Percentiles rank a stretch among this genome's conserved stretches.
Conservation (phyloP, 2,113 vertebrate species). For the Heterochromis multidens region DNA sequence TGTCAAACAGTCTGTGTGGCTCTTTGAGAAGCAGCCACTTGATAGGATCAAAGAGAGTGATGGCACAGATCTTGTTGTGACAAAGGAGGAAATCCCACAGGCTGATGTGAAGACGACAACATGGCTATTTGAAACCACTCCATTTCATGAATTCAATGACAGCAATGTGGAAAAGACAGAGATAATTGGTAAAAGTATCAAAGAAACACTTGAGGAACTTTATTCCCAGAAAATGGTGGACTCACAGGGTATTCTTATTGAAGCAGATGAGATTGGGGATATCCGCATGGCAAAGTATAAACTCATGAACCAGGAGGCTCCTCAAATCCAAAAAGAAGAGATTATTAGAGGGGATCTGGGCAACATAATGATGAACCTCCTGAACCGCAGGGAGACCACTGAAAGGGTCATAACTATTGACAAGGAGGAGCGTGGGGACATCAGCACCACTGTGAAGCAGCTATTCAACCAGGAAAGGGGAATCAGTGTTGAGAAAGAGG, state of each 20-base stretch:
- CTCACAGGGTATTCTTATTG: conserved; percentile 87
- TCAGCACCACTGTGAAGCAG: conserved; percentile 83
- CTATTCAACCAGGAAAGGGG: conserved; percentile 80
- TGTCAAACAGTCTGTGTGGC: conserved; percentile 89
- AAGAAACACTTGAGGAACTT: conserved; percentile 85
- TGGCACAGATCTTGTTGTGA: conserved; percentile 56
- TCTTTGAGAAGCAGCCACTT: conserved; percentile 88
- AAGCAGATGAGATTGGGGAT: conserved; percentile 88
- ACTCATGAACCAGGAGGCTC: conserved; percentile 83
- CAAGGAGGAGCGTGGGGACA: conserved; percentile 83
- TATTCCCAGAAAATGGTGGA: conserved; percentile 86
- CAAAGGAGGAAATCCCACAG: conserved; percentile 83
- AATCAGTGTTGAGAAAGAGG: conserved; percentile 79
- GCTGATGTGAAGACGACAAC: conserved; percentile 88
- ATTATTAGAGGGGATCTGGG: conserved; percentile 82
- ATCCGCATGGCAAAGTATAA: conserved; percentile 91
- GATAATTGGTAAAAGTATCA: conserved; percentile 87
- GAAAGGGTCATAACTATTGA: conserved; percentile 79
- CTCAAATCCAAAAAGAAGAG: conserved; percentile 87
- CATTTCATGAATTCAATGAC: conserved; percentile 84
- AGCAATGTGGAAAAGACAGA: conserved; percentile 77
- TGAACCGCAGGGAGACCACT: conserved; percentile 75
- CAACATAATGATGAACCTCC: conserved; percentile 87
- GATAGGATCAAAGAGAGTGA: conserved; percentile 83
- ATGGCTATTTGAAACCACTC: conserved; percentile 90